These are phyloP conservation scores for Geococcyx californianus DNA, from an alignment of 2,113 vertebrate genomes.

Conservation along the genomic window DNA sequence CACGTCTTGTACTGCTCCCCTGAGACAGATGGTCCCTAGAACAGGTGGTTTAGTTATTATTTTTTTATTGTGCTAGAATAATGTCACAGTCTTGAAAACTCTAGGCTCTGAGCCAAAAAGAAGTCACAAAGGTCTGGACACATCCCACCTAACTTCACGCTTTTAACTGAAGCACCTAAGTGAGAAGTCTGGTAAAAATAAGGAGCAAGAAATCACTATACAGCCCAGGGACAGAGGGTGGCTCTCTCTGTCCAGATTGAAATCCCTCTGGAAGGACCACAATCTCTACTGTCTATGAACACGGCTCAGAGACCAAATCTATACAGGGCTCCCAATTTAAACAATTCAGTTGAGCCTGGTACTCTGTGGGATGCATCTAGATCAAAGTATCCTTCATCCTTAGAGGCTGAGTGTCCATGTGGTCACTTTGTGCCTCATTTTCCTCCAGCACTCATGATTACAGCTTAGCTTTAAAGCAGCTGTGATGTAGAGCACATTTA, in stretches of 20 bases:
- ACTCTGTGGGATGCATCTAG: neutral
- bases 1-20: neutral
- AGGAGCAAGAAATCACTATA: neutral
- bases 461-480: neutral
- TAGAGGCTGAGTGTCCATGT: no score
- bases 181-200: neutral
- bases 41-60: neutral
- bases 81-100: neutral
- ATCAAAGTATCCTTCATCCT: neutral
- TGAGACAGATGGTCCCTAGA: neutral
- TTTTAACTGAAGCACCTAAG: neutral
- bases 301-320: neutral
- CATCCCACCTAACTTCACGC: neutral
- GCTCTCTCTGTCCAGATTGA: neutral
- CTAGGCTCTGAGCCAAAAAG: neutral
- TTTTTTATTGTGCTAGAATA: slow-evolving; percentile 8
- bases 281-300: neutral
- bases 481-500: neutral
- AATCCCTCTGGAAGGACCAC: neutral
- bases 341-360: neutral
- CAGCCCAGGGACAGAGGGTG: neutral
- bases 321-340: neutral
- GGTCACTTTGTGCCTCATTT: neutral
- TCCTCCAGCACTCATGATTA: neutral
- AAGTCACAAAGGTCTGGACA: neutral